Conservation (phyloP, 2,888 invertebrate species). For the Axea sp. region DNA sequence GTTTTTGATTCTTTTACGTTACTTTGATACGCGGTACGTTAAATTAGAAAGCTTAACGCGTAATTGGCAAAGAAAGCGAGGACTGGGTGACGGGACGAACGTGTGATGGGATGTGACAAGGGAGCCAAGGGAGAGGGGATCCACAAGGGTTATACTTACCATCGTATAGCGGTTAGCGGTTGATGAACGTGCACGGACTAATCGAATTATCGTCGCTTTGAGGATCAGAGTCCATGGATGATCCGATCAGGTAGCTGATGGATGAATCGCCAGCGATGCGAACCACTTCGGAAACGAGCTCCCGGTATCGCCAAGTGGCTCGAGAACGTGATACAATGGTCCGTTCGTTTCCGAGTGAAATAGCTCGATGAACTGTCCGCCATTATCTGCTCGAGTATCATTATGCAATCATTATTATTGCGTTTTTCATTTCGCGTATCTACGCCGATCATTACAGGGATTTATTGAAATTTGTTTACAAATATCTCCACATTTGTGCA, state of each 20-base stretch:
- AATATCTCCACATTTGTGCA: conserved; percentile 9
- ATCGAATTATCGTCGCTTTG: conserved; percentile 80
- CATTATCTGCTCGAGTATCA: conserved; percentile 60
- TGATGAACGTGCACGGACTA: conserved; percentile 76
- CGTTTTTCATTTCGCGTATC: conserved; percentile 32
- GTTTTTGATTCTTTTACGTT: conserved; percentile 45
- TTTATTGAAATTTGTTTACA: conserved; percentile 18
- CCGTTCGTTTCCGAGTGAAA: conserved; percentile 61
- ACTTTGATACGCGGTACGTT: conserved; percentile 46
- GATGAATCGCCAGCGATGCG: conserved; percentile 77
- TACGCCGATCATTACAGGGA: conserved; percentile 21
- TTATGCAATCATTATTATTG: conserved; percentile 44
- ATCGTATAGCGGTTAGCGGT: conserved; percentile 73
- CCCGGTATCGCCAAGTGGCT: conserved; percentile 60
- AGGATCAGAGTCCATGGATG: conserved; percentile 78
- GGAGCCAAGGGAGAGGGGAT: conserved; percentile 36
- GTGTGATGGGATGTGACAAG: conserved; percentile 58
- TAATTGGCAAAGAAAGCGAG: conserved; percentile 54
- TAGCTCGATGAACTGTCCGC: conserved; percentile 59
- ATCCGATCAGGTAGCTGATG: conserved; percentile 78
- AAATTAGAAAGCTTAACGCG: conserved; percentile 52
- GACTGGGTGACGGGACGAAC: conserved; percentile 34
- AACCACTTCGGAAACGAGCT: conserved; percentile 73
- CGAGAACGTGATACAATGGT: conserved; percentile 58
- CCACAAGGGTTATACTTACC: conserved; percentile 66